A percentile compares a stretch with the other conserved stretches of the same genome.
Evolutionary conservation across 1,140 invertebrate genomes (phyloP).

Genomic region (Temnothorax longispinosus): DNA sequence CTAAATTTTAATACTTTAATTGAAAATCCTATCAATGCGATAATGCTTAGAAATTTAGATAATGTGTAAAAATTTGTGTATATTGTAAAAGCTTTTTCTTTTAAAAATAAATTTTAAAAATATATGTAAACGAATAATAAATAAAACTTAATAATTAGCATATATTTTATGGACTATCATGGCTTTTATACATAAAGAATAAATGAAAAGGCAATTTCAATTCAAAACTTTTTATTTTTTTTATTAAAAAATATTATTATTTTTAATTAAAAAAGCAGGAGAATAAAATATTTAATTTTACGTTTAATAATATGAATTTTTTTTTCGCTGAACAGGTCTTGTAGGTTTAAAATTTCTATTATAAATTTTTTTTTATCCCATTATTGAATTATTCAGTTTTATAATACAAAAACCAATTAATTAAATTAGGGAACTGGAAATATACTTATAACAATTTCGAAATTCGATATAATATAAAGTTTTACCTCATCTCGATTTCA

Average conservation of each 20-base stretch:
- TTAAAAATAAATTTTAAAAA: not conserved
- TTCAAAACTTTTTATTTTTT: constrained; percentile 16
- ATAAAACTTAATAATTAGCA: not conserved
- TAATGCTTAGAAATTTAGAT: not conserved
- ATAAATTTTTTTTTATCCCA: constrained; percentile 39
- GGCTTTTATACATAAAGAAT: not conserved
- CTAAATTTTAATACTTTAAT: constrained; percentile 12
- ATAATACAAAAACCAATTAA: constrained; percentile 73
- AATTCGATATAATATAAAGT: constrained; percentile 59
- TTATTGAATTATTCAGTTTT: constrained; percentile 75
- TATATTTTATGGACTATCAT: not conserved
- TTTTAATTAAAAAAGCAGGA: constrained; percentile 1
- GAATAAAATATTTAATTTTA: constrained; percentile 17
- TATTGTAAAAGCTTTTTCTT: not conserved
- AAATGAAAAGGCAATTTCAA: constrained; percentile 14
- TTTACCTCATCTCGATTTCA: constrained; percentile 10
- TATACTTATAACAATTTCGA: constrained; percentile 47
- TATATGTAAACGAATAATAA: not conserved
- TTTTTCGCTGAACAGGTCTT: not conserved
- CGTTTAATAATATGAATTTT: not conserved
- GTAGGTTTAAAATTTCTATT: constrained; percentile 6
- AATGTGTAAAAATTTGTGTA: not conserved
- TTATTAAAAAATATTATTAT: constrained; percentile 10
- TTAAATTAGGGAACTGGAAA: constrained; percentile 63
- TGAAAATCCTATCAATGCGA: not conserved